Conservation (phyloP, 2,888 invertebrate species). For the Onthophagus sagittarius region DNA sequence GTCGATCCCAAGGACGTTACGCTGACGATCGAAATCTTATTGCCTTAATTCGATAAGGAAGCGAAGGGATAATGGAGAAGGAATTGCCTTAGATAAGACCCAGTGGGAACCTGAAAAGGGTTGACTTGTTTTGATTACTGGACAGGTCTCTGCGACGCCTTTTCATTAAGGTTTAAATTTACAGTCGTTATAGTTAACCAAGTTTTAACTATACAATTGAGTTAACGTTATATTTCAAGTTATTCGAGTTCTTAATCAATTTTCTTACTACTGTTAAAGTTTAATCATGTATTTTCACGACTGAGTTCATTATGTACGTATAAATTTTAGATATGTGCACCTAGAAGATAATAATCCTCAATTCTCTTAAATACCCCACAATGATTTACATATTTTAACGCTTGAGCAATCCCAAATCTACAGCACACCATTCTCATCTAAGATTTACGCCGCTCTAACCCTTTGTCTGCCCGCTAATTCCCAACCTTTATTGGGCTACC, state of each 20-base stretch:
- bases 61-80: slow-evolving; percentile 1
- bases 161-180: slow-evolving; percentile 4
- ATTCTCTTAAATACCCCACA: no score
- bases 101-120: not conserved
- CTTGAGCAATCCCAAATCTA: not conserved
- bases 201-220: no score
- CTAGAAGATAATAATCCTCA: no score
- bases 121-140: slow-evolving; percentile 11
- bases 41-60: slow-evolving; percentile 10
- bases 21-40: slow-evolving; percentile 12
- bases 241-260: no score
- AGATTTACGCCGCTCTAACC: not conserved
- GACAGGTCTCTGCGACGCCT: not conserved
- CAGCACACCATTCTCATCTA: not conserved
- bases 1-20: not conserved
- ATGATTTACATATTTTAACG: not conserved
- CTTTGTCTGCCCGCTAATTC: not conserved
- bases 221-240: no score
- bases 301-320: no score
- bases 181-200: not conserved
- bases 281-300: no score
- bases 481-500: not conserved
- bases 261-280: no score
- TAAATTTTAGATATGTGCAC: no score
- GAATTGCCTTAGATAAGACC: not conserved